These are phyloP conservation scores for Acanthosepion pharaonis DNA, from an alignment of 2,888 invertebrate genomes.

Conservation along the genomic window DNA sequence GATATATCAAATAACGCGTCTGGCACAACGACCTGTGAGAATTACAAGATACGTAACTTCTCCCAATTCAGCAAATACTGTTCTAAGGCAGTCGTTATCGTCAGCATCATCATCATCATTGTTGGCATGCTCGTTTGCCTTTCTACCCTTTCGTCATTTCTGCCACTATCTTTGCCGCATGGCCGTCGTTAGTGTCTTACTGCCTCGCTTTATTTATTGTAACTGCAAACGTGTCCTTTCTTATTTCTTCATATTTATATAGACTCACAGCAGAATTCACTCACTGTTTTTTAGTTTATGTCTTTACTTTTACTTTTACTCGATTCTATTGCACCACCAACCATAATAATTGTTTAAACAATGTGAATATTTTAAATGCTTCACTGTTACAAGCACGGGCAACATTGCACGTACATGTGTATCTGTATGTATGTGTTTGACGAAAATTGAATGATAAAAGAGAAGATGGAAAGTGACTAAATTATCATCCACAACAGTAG, in stretches of 20 bases:
- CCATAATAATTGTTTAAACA: not conserved
- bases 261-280: not conserved
- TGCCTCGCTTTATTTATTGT: not conserved
- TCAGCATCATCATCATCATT: not conserved
- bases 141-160: not conserved
- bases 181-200: not conserved
- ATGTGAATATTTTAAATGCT: not conserved
- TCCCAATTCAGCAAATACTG: not conserved
- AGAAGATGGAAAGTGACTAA: not conserved
- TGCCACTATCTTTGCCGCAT: not conserved
- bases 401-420: not conserved
- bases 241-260: not conserved
- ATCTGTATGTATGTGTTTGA: not conserved
- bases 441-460: not conserved
- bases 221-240: not conserved
- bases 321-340: not conserved
- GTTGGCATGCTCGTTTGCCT: not conserved
- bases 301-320: not conserved
- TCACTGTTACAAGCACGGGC: not conserved
- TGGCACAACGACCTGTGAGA: not conserved
- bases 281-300: not conserved
- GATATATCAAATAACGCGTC: not conserved
- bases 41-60: conserved; percentile 20
- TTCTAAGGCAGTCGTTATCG: not conserved
- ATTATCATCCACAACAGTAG: not conserved